phyloP scores from a whole-genome alignment of 2,888 invertebrate genomes.

The Nineta flava region DNA sequence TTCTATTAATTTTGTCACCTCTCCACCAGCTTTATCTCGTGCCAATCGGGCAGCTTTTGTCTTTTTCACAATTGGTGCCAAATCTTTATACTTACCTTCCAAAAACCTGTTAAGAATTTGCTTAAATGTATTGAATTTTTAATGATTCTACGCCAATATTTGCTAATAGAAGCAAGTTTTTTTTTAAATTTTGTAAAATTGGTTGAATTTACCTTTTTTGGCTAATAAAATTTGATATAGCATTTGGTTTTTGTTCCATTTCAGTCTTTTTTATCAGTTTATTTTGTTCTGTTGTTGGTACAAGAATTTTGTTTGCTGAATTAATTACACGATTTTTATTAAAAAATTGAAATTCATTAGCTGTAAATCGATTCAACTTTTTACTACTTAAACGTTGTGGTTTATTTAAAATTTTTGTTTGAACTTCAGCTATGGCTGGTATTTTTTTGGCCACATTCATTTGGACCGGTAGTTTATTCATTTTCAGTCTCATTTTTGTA shows the following conservation, averaged over 20 bases:
- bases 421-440: no score
- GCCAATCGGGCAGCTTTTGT: slow-evolving; percentile 22
- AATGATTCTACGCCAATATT: background rate
- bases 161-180: background rate
- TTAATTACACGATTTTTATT: background rate
- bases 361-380: no score
- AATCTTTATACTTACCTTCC: slow-evolving; percentile 26
- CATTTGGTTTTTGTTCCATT: no score
- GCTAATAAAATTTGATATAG: background rate
- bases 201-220: background rate
- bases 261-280: no score
- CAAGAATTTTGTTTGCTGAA: background rate
- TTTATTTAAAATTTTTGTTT: no score
- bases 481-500: no score
- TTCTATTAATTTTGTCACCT: slow-evolving; percentile 20
- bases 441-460: no score
- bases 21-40: slow-evolving; percentile 21
- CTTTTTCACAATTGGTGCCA: slow-evolving; percentile 23
- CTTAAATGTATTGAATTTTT: background rate
- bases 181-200: background rate
- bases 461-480: no score
- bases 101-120: slow-evolving; percentile 9
- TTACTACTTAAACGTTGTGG: no score
- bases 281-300: no score
- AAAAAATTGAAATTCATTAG: no score